Percentiles rank a stretch among this genome's conserved stretches.
phyloP scores from a whole-genome alignment of 2,797 vertebrate species.

The Schizothorax lantsangensis region DNA sequence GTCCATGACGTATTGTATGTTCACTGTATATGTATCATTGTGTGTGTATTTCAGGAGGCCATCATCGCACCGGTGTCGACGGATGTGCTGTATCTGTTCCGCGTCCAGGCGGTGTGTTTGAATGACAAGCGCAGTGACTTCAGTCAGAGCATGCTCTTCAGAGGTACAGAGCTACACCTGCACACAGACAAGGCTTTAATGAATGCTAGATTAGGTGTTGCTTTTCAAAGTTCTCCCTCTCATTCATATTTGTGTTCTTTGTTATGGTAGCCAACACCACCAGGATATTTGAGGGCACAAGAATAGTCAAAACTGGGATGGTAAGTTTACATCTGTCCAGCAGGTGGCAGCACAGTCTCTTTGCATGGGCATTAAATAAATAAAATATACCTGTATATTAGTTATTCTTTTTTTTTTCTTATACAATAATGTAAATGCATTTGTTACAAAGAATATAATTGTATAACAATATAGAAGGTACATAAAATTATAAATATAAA shows the following conservation, averaged over 20 bases:
- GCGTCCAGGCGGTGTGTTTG: conserved; percentile 93
- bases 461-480: not conserved
- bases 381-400: not conserved
- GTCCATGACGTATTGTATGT: not conserved
- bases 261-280: conserved; percentile 89
- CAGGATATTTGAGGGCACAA: conserved; percentile 94
- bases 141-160: conserved; percentile 97
- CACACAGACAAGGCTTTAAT: not conserved
- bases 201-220: not conserved
- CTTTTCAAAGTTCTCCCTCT: not conserved
- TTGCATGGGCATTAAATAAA: not conserved
- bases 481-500: not conserved
- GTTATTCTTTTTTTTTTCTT: not conserved
- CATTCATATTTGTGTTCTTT: not conserved
- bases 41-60: conserved; percentile 83
- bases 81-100: conserved; percentile 95
- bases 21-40: conserved; percentile 23
- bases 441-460: not conserved
- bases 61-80: conserved; percentile 92
- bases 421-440: not conserved
- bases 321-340: conserved; percentile 79
- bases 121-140: conserved; percentile 98
- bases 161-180: conserved; percentile 79
- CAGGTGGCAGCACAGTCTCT: conserved; percentile 65
- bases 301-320: conserved; percentile 98